Evolutionary conservation across 2,888 invertebrate species (phyloP).

Genomic region (Anthrax anthrax): DNA sequence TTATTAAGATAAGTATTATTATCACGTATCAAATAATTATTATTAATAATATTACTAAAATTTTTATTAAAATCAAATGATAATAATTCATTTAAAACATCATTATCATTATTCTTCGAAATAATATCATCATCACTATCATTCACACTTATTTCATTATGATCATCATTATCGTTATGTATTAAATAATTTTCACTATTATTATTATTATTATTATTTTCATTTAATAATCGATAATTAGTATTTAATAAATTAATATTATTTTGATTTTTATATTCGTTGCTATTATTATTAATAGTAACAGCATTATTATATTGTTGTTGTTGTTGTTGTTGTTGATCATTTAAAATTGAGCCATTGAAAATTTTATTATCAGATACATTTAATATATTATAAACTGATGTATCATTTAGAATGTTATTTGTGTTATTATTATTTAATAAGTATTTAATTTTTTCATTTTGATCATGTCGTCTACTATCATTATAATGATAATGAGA

Average conservation of each 20-base stretch:
- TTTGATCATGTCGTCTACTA: neutral
- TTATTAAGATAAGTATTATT: constrained; percentile 2
- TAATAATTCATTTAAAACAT: constrained; percentile 3
- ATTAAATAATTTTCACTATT: neutral
- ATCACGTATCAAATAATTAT: neutral
- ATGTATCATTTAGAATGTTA: neutral
- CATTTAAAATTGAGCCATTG: too few species aligned
- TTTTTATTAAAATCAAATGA: constrained; percentile 1
- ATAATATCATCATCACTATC: neutral
- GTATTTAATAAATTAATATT: too few species aligned
- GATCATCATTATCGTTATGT: neutral
- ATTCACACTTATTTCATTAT: constrained; percentile 3
- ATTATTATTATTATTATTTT: neutral
- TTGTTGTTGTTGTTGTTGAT: constrained; percentile 8
- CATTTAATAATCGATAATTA: too few species aligned
- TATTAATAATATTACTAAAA: constrained; percentile 3
- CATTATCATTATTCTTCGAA: constrained; percentile 3
- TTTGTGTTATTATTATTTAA: neutral
- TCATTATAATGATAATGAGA: too few species aligned
- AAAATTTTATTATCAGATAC: neutral
- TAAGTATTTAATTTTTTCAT: neutral
- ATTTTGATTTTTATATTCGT: constrained; percentile 1
- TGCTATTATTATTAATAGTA: constrained; percentile 3
- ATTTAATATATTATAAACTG: neutral
- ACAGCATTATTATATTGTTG: constrained; percentile 1